Percentiles rank a stretch among this genome's conserved stretches.
phyloP scores from a whole-genome alignment of 2,113 vertebrate species.

The Solea senegalensis region DNA sequence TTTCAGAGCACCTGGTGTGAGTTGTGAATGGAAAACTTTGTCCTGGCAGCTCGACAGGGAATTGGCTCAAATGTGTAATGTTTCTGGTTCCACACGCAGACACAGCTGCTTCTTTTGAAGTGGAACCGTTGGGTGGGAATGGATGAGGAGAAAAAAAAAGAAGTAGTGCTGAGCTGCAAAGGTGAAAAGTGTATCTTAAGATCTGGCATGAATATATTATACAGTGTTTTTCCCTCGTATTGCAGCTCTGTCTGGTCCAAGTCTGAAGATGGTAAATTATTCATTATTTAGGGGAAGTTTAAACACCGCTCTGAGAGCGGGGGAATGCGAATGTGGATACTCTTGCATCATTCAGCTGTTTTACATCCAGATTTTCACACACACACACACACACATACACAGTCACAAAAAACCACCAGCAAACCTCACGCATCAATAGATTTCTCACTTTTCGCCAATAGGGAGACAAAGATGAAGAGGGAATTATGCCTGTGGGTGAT shows the following conservation, averaged over 20 bases:
- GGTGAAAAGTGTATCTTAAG: conserved; percentile 30
- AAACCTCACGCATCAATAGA: conserved; percentile 17
- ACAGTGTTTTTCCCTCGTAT: conserved; percentile 10
- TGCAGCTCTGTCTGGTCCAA: conserved; percentile 43
- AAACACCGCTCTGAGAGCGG: conserved; percentile 52
- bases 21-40: conserved; percentile 51
- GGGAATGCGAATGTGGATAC: conserved; percentile 48
- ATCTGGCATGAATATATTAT: conserved; percentile 8
- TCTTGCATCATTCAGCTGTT: conserved; percentile 57
- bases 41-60: conserved; percentile 40
- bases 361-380: conserved; percentile 38
- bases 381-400: not conserved
- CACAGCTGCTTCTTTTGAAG: conserved; percentile 43
- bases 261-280: conserved; percentile 64
- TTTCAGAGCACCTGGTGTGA: conserved; percentile 42
- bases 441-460: conserved; percentile 17
- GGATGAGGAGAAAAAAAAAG: not conserved
- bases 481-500: conserved; percentile 29
- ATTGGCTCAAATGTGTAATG: conserved; percentile 33
- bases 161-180: conserved; percentile 1
- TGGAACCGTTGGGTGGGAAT: not conserved
- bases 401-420: conserved; percentile 24
- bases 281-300: conserved; percentile 57
- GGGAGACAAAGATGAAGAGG: conserved; percentile 12
- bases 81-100: conserved; percentile 42